These are phyloP conservation scores for Thalassarche chlororhynchos DNA, from an alignment of 2,113 vertebrate species.

Conservation along the genomic window DNA sequence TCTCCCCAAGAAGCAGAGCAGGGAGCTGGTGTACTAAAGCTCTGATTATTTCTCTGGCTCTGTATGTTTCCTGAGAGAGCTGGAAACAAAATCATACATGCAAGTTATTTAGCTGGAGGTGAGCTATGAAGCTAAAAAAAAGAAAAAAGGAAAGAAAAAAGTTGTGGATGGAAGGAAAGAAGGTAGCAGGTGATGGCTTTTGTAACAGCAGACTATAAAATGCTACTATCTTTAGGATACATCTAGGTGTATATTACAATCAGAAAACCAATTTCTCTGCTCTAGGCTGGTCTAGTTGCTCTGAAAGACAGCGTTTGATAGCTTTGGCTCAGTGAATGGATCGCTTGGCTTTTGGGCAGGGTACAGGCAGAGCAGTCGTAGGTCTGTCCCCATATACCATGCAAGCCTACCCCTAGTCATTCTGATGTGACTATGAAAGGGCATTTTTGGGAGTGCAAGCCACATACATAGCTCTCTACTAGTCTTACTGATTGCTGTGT, in stretches of 20 bases:
- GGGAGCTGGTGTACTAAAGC: background rate
- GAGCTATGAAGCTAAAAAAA: background rate
- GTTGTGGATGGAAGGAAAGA: background rate
- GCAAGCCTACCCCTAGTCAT: background rate
- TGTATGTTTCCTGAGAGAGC: background rate
- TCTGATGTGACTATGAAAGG: background rate
- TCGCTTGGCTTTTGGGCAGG: background rate
- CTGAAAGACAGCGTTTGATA: background rate
- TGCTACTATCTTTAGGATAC: background rate
- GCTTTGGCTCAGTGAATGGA: background rate
- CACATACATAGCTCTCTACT: background rate
- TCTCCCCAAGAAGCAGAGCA: background rate
- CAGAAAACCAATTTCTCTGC: background rate
- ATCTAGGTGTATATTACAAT: background rate
- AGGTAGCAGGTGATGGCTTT: background rate
- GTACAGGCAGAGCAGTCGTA: accelerated
- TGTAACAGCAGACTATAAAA: background rate
- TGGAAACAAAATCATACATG: background rate
- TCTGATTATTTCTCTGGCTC: background rate
- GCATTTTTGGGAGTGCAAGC: background rate
- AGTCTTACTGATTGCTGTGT: background rate
- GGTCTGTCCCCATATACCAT: background rate
- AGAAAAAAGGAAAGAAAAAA: background rate
- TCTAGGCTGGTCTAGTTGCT: background rate
- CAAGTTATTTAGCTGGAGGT: background rate